A percentile compares a stretch with the other conserved stretches of the same genome.
Evolutionary conservation across 2,113 vertebrate species (phyloP).

Genomic region (Perca flavescens): DNA sequence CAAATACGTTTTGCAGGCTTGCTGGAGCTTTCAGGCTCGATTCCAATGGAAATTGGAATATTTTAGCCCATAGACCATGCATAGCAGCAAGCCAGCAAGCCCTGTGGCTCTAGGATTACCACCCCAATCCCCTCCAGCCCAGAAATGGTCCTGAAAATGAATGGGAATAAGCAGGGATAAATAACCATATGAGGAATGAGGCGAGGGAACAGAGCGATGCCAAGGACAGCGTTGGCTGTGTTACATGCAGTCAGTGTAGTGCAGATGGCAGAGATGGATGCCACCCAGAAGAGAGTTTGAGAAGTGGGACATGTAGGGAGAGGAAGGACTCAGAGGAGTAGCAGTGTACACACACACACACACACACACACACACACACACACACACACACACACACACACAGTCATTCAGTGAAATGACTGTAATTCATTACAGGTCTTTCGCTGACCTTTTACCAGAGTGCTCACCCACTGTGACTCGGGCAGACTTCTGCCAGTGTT

Average conservation of each 20-base stretch:
- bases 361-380: slow-evolving; percentile 13
- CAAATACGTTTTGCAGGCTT: slow-evolving; percentile 40
- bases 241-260: slow-evolving; percentile 48
- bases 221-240: slow-evolving; percentile 59
- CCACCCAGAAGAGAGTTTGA: slow-evolving; percentile 69
- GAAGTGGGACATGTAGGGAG: slow-evolving; percentile 38
- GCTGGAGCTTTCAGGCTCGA: slow-evolving; percentile 52
- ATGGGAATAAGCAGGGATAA: slow-evolving; percentile 71
- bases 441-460: slow-evolving; percentile 71
- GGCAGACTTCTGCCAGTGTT: slow-evolving; percentile 54
- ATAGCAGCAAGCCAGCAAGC: slow-evolving; percentile 49
- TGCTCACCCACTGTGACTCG: slow-evolving; percentile 61
- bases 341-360: not conserved
- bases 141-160: slow-evolving; percentile 64
- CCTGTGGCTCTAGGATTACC: slow-evolving; percentile 68
- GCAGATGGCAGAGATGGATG: slow-evolving; percentile 75
- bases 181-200: slow-evolving; percentile 67
- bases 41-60: slow-evolving; percentile 62
- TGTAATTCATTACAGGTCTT: slow-evolving; percentile 67
- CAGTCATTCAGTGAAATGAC: slow-evolving; percentile 40
- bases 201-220: slow-evolving; percentile 43
- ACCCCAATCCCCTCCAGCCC: slow-evolving; percentile 59
- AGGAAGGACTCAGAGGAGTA: not conserved
- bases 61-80: slow-evolving; percentile 50
- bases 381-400: slow-evolving; percentile 1